Base-by-base conservation (phyloP, 2,797 vertebrate species). In the Poecilia gillii region DNA sequence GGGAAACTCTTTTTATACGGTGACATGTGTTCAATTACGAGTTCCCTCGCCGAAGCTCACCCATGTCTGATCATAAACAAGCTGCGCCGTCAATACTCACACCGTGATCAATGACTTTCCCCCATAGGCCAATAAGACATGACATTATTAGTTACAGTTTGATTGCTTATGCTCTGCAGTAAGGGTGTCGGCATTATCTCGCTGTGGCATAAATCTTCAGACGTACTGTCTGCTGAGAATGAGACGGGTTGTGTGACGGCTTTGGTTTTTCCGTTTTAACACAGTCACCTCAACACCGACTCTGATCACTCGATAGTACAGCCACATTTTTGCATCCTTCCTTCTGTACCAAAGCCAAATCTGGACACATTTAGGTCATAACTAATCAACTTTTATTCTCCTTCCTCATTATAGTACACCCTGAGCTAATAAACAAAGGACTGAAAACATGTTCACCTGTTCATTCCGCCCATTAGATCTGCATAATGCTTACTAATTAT, bases 401-500 rank as follows among this genome's bases (percentile, higher is more conserved):
- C 77, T 93, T 85, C 80, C 92, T 94, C 92, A 96, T 95, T 95
- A 95, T 81, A 88, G 88, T 89, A 90, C 91, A 94, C 89, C 89
- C 90, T 91, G 82, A 90, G 90, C 92, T 93, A 90, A 89, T 92
- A 94, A 95, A 93, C 94, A 94, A 94, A 94, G 86, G 84, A 87
- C 87, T 84, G 92, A 90, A 92, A 91, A 87, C 90, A 89, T 84
- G 81, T 89, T 96, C 94, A 96, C 95, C 95, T 95, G 94, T 94
- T 94, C 91, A 83, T 87, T 91, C 86, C 85, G 88, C 85, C 90
- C 92, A 93, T 95, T 94, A 95, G 92, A 91, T 92, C 86, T 0
- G 87, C 90, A 93, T 94, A 94, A 93, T 92, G 88, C 90, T 87
- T 86, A 84, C 93, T 96, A 96, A 96, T 96, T 96, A 96, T 94